These are phyloP conservation scores for Amia ocellicauda DNA, from an alignment of 2,113 vertebrate genomes.

Conservation along the genomic window DNA sequence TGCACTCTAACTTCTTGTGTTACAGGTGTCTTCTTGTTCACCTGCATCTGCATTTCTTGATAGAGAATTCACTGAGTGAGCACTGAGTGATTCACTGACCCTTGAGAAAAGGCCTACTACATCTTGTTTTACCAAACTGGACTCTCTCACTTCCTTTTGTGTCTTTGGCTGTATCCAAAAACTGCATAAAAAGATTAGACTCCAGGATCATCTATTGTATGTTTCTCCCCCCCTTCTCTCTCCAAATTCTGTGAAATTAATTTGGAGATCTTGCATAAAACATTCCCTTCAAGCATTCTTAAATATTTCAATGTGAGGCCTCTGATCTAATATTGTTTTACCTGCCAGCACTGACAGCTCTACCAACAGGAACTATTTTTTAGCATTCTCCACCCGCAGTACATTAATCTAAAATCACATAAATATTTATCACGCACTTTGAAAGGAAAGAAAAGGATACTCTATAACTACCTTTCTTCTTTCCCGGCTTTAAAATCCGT, in stretches of 20 bases:
- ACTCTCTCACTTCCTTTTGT: not conserved
- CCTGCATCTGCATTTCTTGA: too few species aligned
- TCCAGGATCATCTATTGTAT: too few species aligned
- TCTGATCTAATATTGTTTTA: not conserved
- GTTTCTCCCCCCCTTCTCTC: too few species aligned
- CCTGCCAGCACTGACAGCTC: not conserved
- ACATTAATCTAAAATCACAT: slow-evolving; percentile 3
- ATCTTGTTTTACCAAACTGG: too few species aligned
- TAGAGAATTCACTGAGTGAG: too few species aligned
- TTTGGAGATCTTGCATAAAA: slow-evolving; percentile 5
- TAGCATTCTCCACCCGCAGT: not conserved
- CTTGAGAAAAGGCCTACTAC: too few species aligned
- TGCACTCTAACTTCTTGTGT: too few species aligned
- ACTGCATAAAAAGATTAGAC: not conserved
- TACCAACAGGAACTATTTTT: not conserved
- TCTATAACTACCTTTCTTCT: not conserved
- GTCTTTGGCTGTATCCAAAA: not conserved
- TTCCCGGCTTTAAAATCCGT: not conserved
- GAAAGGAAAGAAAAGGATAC: not conserved
- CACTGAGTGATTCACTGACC: too few species aligned
- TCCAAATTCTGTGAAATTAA: too few species aligned
- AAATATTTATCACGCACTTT: slow-evolving; percentile 4
- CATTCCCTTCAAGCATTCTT: not conserved
- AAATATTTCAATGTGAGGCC: not conserved
- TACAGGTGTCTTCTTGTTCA: too few species aligned